Evolutionary conservation across 2,797 vertebrate genomes (phyloP), one percentile per base, ranked within the genome.

Genomic region (Clarias laeviceps): DNA sequence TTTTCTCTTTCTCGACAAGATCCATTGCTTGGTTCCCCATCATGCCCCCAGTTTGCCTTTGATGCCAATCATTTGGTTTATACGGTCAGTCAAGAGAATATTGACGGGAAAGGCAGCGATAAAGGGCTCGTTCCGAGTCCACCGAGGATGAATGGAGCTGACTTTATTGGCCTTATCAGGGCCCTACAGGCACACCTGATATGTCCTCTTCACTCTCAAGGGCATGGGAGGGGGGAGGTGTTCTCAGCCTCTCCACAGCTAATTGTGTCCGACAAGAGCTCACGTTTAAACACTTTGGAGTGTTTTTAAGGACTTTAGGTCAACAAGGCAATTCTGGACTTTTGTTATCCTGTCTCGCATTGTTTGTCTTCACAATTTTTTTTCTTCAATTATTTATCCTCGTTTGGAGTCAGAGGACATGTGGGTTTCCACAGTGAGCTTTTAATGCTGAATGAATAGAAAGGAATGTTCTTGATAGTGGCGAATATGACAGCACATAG

Each of bases 141-240:
- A 45, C 77, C 6, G 24, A 86, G 86, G 87, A 89, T 90, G 87
- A 90, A 90, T 90, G 76, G 84, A 85, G 62, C 87, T 77, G 88
- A 87, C 89, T 89, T 88, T 83, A 86, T 87, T 87, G 87, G 82
- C 84, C 90, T 90, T 90, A 90, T 90, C 90, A 87, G 87, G 81
- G 85, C 82, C 84, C 87, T 85, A 83, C 90, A 90, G 90, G 88
- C 87, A 0, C 85, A 88, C 87, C 87, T 86, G 88, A 90, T 90
- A 89, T 69, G 72, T 78, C 76, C 74, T 56, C 80, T 54, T 27
- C 80, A 66, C 80, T 87, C 82, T 87, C 87, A 88, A 87, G 90
- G 90, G 86, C 90, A 86, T 72, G 59, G 65, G 45, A 1, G 45
- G 45, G 1, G 2, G 11, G 45, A 27, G 65, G 86, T 78, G 68